Base-by-base conservation (phyloP, 2,113 vertebrate species). In the Hassar affinis region DNA sequence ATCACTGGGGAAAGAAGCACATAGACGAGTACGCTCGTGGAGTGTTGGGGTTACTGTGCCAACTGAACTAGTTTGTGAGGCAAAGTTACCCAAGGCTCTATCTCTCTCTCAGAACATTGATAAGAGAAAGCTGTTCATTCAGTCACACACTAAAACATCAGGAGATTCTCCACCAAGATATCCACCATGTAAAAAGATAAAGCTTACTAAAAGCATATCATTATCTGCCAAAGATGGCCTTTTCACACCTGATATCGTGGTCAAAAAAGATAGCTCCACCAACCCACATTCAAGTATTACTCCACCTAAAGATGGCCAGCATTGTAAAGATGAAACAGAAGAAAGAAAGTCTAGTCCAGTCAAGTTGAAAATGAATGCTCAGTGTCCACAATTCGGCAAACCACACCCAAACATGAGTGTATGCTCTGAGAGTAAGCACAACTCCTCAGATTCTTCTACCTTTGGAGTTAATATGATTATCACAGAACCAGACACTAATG, bases 191-290 rank as follows among this genome's bases (percentile, higher is more conserved):
- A 59, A 59, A 82, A 80, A 45, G 51, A 2, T 25, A 15, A 81
- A 78, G 15, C 2, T 38, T 66, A 27, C 17, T 14, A 78, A 38
- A 14, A 6, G 12, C 33, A 1, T 0, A 9, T 0, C 27, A 14
- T 10, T 3, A 5, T 18, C 74, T 18, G 18, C 47, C 33, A 25
- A 51, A 3, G 33, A 47, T 57, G 66, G 33, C 9, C 80, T 85
- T 69, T 85, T 87, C 22, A 0, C 68, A 25, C 86, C 84, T 52
- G 86, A 83, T 77, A 52, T 85, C 69, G n/a, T 79, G 10, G 0
- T 82, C 10, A 84, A 84, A 35, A 82, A 42, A 11, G 42, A 27
- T 10, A 1, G 30, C 18, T 18, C 69, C 22, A 45, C 79, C 42
- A 75, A 76, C 52, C 52, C 47, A 3, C 6, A 42, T 42, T 6